A percentile compares a stretch with the other conserved stretches of the same genome.
Evolutionary conservation across 2,797 vertebrate genomes (phyloP).

Genomic region (Mus spretus): DNA sequence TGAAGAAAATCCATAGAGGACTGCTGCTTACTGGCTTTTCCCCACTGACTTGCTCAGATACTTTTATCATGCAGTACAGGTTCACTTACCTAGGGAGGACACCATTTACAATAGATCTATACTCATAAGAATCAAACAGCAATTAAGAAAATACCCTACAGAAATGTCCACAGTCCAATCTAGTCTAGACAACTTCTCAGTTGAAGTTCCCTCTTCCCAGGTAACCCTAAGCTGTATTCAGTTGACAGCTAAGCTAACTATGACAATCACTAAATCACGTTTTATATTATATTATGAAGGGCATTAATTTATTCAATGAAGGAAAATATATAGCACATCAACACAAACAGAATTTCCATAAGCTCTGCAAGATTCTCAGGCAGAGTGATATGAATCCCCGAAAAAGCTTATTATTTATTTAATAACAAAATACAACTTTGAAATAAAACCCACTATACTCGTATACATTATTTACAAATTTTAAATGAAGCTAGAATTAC

Average conservation of each 20-base stretch:
- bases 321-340: neutral
- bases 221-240: neutral
- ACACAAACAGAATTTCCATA: neutral
- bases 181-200: neutral
- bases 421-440: neutral
- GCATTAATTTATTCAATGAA: neutral
- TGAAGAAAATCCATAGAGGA: neutral
- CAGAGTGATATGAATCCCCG: neutral
- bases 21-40: neutral
- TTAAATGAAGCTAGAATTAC: slow-evolving; percentile 6
- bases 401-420: slow-evolving; percentile 43
- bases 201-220: neutral
- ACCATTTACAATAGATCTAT: neutral
- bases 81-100: neutral
- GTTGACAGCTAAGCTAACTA: neutral
- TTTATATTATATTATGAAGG: slow-evolving; percentile 1
- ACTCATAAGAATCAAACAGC: neutral
- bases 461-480: slow-evolving; percentile 1
- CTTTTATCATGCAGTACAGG: neutral
- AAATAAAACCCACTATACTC: neutral
- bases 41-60: neutral
- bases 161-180: neutral
- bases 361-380: neutral
- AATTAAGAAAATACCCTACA: neutral
- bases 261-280: neutral